Conservation (phyloP, 2,113 vertebrate species). For the Gambusia holbrooki region DNA sequence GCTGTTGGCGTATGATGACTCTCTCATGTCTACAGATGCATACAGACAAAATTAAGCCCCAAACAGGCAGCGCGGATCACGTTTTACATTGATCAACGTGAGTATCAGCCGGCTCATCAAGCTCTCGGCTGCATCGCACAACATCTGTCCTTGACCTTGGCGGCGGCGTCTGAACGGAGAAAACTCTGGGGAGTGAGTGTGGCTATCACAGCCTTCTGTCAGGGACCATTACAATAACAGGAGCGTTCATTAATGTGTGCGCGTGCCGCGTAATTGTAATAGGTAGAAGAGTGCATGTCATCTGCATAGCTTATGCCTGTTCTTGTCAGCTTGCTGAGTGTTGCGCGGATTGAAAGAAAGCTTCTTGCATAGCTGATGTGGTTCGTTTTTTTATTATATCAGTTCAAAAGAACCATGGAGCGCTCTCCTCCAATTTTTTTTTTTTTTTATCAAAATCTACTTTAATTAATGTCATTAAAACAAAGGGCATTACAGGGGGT, state of each 20-base stretch:
- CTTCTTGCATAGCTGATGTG: neutral
- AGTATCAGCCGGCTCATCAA: neutral
- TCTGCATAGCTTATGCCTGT: slow-evolving; percentile 6
- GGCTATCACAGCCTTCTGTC: slow-evolving; percentile 32
- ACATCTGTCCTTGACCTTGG: slow-evolving; percentile 65
- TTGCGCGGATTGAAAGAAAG: neutral
- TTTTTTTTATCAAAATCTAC: slow-evolving; percentile 22
- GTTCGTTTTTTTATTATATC: neutral
- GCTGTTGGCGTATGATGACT: neutral
- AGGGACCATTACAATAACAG: slow-evolving; percentile 19
- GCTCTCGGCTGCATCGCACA: slow-evolving; percentile 9
- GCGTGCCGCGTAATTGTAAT: slow-evolving; percentile 20
- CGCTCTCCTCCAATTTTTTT: neutral
- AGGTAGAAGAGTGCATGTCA: slow-evolving; percentile 2
- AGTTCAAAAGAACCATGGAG: slow-evolving; percentile 11
- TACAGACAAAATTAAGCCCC: slow-evolving; percentile 7
- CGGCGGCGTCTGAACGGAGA: slow-evolving; percentile 4
- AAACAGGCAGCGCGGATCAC: slow-evolving; percentile 1
- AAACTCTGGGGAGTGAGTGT: neutral
- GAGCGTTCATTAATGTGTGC: slow-evolving; percentile 18
- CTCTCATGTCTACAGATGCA: slow-evolving; percentile 5
- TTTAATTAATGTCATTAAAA: slow-evolving; percentile 58
- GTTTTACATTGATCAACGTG: slow-evolving; percentile 27
- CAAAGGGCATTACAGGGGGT: slow-evolving; percentile 17
- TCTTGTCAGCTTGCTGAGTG: slow-evolving; percentile 7